A percentile compares a stretch with the other conserved stretches of the same genome.
phyloP scores from a whole-genome alignment of 1,140 invertebrate species.

The Drosophila teissieri region DNA sequence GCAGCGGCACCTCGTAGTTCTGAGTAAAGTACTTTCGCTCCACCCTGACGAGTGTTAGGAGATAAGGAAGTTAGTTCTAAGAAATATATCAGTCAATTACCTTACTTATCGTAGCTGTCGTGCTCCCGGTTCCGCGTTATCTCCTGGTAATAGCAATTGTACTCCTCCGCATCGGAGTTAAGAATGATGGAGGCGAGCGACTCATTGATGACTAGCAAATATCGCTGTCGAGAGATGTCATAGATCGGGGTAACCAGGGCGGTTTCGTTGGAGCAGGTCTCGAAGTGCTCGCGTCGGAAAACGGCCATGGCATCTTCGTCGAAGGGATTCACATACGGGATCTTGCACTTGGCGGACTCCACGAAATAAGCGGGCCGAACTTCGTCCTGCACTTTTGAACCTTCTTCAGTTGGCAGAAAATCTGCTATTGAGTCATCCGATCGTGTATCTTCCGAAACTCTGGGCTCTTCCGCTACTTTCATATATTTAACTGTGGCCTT shows the following conservation, averaged over 20 bases:
- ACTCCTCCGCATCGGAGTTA: conserved; percentile 50
- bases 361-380: conserved; percentile 37
- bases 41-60: neutral
- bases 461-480: neutral
- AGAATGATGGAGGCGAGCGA: conserved; percentile 33
- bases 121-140: conserved; percentile 24
- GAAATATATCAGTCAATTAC: neutral
- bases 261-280: conserved; percentile 54
- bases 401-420: too few species aligned
- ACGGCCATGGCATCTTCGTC: conserved; percentile 30
- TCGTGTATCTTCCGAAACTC: neutral
- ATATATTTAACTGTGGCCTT: neutral
- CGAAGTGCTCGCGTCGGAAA: conserved; percentile 34
- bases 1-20: conserved; percentile 52
- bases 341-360: conserved; percentile 44
- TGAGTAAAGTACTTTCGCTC: conserved; percentile 55
- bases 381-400: neutral
- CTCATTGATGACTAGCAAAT: conserved; percentile 56
- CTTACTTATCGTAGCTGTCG: conserved; percentile 58
- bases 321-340: conserved; percentile 65
- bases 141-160: conserved; percentile 68
- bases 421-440: neutral
- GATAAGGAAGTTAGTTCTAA: neutral
- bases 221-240: conserved; percentile 36
- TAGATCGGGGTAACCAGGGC: conserved; percentile 58